Evolutionary conservation across 2,113 vertebrate species (phyloP).

Genomic region (Zosterops hypoxanthus): DNA sequence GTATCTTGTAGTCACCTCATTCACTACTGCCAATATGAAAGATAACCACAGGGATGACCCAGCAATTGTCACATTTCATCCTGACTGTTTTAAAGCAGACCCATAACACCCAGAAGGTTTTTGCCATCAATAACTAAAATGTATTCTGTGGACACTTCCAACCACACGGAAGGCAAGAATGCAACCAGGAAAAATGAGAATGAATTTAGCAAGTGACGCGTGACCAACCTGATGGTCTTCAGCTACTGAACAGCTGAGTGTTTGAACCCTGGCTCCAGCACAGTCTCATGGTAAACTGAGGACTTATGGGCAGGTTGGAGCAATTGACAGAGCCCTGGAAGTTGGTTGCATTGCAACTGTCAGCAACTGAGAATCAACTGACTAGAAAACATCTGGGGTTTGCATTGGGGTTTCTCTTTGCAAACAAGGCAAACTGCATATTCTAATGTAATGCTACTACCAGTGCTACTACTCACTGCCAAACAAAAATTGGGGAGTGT

Average conservation of each 20-base stretch:
- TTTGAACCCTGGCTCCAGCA: neutral
- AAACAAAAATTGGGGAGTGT: neutral
- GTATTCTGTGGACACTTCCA: neutral
- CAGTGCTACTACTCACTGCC: neutral
- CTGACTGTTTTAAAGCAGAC: conserved; percentile 50
- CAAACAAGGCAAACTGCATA: neutral
- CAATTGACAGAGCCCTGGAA: neutral
- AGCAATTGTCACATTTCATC: conserved; percentile 45
- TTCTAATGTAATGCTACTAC: neutral
- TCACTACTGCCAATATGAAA: neutral
- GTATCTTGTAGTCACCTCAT: neutral
- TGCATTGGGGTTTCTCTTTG: neutral
- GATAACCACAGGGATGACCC: conserved; percentile 35
- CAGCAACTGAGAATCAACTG: neutral
- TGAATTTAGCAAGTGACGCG: neutral
- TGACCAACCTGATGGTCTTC: neutral
- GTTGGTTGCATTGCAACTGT: neutral
- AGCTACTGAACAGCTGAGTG: neutral
- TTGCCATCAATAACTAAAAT: conserved; percentile 46
- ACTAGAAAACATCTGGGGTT: neutral
- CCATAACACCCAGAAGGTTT: conserved; percentile 38
- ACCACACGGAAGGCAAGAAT: neutral
- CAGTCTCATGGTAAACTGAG: neutral
- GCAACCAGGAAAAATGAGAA: conserved; percentile 21
- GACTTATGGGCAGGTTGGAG: neutral